Base-by-base conservation (phyloP, 2,888 invertebrate genomes). In the Stenurella melanura region DNA sequence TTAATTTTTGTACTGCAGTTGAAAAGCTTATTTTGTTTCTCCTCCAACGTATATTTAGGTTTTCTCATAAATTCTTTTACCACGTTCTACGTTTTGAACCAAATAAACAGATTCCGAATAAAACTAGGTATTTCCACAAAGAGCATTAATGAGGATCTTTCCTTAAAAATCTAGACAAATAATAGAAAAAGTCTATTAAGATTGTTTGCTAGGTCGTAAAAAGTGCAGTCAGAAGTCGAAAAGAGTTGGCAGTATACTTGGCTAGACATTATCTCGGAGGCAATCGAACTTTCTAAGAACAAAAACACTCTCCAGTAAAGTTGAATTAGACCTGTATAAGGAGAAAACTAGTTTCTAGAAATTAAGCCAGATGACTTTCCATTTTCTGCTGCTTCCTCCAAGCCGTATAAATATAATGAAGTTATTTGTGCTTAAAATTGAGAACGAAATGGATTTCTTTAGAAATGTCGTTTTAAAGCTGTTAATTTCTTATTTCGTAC, bases 281-380 rank as follows among this genome's bases (percentile, higher is more conserved):
- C 82, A 81, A 83, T 83, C 81, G 81, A 83, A 83, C 80, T 83
- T 83, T 81, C 78, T 76, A 61, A 80, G 81, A 81, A 82, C 82
- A 83, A 83, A 84, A 84, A 81, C 80, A 75, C 58, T 80, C 71
- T 60, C 69, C 64, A 74, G 76, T 66, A 78, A 81, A 81, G 76
- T 81, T 81, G 76, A 82, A 83, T 83, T 81, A 81, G 81, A 78
- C 74, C 75, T 75, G 78, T 77, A 76, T 68, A 70, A 80, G 74
- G 75, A 81, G 78, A 21, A 26, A 61, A 81, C 78, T 76, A 75
- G 79, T 75, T 75, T 77, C 79, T 75, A 68, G 76, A 79, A 81
- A 81, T 82, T 82, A 82, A 79, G 79, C 80, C 78, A 81, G 82
- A 81, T 82, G 82, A 79, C 79, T 81, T 82, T 81, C 78, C 78